Conservation (phyloP, 2,888 invertebrate genomes). For the Lissocephala sabroskyi region DNA sequence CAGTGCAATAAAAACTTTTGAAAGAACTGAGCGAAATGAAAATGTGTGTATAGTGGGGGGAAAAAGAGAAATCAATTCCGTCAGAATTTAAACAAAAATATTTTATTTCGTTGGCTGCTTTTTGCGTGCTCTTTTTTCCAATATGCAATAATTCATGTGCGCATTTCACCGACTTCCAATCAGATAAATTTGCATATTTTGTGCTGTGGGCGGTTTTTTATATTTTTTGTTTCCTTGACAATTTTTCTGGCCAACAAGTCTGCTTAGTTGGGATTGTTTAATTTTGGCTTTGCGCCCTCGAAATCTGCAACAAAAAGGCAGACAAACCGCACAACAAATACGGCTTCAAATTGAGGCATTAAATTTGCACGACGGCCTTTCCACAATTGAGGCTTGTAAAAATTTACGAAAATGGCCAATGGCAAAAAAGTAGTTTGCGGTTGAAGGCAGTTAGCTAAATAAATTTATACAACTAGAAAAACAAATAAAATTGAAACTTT, state of each 20-base stretch:
- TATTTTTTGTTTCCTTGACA: not conserved
- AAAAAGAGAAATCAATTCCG: too few relatives aligned
- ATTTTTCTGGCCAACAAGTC: not conserved
- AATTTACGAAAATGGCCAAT: conserved; percentile 38
- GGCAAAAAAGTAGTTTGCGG: conserved; percentile 37
- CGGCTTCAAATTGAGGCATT: conserved; percentile 32
- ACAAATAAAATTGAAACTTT: conserved; percentile 39
- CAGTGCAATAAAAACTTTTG: too few relatives aligned
- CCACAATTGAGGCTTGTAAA: conserved; percentile 48
- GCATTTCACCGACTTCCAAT: too few relatives aligned
- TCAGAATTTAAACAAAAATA: too few relatives aligned
- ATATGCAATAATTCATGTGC: too few relatives aligned
- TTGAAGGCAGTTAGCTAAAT: conserved; percentile 59
- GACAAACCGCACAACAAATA: not conserved
- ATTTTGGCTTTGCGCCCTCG: too few relatives aligned
- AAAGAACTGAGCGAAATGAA: too few relatives aligned
- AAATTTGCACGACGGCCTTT: conserved; percentile 44
- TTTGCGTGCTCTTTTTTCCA: too few relatives aligned
- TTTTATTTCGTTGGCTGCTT: too few relatives aligned
- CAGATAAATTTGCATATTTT: conserved; percentile 15
- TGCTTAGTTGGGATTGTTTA: too few relatives aligned
- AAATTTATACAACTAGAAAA: conserved; percentile 59
- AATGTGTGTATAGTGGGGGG: too few relatives aligned
- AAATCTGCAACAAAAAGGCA: too few relatives aligned
- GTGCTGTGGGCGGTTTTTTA: not conserved